phyloP scores from a whole-genome alignment of 1,140 invertebrate genomes.

The Phymastichus coffea region DNA sequence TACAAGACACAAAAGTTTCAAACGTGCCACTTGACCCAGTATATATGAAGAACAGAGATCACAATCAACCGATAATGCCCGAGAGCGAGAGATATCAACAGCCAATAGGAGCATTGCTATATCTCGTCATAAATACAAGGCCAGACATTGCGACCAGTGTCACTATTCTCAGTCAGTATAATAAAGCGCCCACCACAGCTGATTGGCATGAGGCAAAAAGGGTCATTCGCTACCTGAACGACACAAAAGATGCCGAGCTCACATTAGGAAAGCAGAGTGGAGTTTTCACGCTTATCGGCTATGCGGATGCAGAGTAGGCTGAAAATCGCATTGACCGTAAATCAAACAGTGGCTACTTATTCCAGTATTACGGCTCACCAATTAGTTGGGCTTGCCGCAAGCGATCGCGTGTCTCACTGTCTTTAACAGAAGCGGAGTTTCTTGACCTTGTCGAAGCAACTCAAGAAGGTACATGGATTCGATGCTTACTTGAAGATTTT shows the following conservation, averaged over 20 bases:
- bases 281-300: conserved; percentile 32
- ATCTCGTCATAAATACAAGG: neutral
- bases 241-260: conserved; percentile 14
- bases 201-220: conserved; percentile 36
- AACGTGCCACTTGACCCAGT: neutral
- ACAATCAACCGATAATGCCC: neutral
- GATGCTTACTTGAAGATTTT: conserved; percentile 5
- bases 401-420: conserved; percentile 28
- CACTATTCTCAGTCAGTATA: conserved; percentile 36
- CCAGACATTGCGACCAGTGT: conserved; percentile 28
- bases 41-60: conserved; percentile 16
- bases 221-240: no score
- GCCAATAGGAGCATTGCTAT: conserved; percentile 4
- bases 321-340: conserved; percentile 26
- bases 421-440: conserved; percentile 34
- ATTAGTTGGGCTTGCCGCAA: conserved; percentile 23
- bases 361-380: conserved; percentile 20
- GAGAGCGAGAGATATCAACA: neutral
- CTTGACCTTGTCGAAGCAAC: conserved; percentile 25
- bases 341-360: conserved; percentile 32
- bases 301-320: no score
- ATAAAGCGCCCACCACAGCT: conserved; percentile 20
- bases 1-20: neutral
- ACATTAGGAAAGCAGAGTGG: neutral
- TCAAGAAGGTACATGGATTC: conserved; percentile 1